A percentile compares a stretch with the other conserved stretches of the same genome.
These are phyloP conservation scores for Premnoplex brunnescens DNA, from an alignment of 2,797 vertebrate genomes.

Conservation along the genomic window DNA sequence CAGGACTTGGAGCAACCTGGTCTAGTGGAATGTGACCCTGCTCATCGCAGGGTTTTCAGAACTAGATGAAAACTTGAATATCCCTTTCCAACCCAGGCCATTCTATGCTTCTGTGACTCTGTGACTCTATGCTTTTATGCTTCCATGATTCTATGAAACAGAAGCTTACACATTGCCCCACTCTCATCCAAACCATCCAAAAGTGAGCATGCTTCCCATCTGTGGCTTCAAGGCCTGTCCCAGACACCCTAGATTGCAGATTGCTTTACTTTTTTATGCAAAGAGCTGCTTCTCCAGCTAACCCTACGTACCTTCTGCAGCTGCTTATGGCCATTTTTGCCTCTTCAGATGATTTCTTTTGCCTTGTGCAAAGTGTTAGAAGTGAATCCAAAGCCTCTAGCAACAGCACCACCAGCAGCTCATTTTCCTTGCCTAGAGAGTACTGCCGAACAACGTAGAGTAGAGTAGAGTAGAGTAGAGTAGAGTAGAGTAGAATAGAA, in stretches of 20 bases:
- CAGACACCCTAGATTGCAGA: neutral
- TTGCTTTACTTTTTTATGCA: neutral
- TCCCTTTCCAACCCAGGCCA: neutral
- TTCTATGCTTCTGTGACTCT: neutral
- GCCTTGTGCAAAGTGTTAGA: neutral
- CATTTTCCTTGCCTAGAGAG: neutral
- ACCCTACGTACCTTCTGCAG: neutral
- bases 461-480: neutral
- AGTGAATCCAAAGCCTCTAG: neutral
- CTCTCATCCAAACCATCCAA: neutral
- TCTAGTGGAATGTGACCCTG: neutral
- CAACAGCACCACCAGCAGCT: neutral
- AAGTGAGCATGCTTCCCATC: neutral
- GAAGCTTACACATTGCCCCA: neutral
- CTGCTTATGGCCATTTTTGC: neutral
- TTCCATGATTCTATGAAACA: neutral
- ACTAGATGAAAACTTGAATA: neutral
- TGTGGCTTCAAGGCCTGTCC: neutral
- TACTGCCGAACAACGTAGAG: neutral
- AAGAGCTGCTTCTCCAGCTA: neutral
- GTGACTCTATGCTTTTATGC: neutral
- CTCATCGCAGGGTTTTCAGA: neutral
- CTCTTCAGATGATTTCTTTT: neutral
- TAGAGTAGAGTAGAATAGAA: neutral
- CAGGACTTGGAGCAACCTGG: rapidly evolving